Base-by-base conservation (phyloP, 2,888 invertebrate species). In the Philopedon plagiatum region DNA sequence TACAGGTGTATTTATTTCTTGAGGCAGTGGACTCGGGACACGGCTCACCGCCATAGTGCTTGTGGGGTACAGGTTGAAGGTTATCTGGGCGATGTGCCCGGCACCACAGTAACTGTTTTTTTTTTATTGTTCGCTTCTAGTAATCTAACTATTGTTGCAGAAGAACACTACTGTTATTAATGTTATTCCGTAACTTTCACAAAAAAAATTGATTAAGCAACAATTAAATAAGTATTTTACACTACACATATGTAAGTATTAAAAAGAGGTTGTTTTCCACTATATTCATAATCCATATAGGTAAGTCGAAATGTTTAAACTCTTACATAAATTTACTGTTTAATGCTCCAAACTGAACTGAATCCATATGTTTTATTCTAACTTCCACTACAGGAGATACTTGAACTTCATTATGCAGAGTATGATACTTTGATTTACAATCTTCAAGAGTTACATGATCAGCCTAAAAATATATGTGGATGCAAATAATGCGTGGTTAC, bases 31-130 rank as follows among this genome's bases (percentile, higher is more conserved):
- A 89, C 96, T 97, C 85, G 97, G 97, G 86, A 97, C 97, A 85
- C 97, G 93, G 90, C 96, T 95, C 88, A 96, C 96, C 90, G 96
- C 95, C 95, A 95, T 95, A 89, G 93, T 93, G 91, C 93, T 93
- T 89, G 93, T 94, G 88, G 91, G 90, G 87, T 91, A 91, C 88
- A 90, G 90, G 87, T 91, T 91, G 85, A 93, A 93, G 87, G 93
- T 92, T 87, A 94, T 93, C 91, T 94, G 93, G 91, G 93, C 93
- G 91, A 93, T 93, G 91, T 94, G 94, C 86, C 88, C 89, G 87
- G 91, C 90, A 75, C 75, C 46, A 87, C n/a, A n/a, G n/a, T n/a
- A 91, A 90, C n/a, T n/a, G n/a, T n/a, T n/a, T n/a, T n/a, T n/a
- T n/a, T n/a, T n/a, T n/a, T n/a, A n/a, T n/a, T n/a, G n/a, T n/a